These are phyloP conservation scores for Polydrusus tereticollis DNA, from an alignment of 2,888 invertebrate species.

Conservation along the genomic window DNA sequence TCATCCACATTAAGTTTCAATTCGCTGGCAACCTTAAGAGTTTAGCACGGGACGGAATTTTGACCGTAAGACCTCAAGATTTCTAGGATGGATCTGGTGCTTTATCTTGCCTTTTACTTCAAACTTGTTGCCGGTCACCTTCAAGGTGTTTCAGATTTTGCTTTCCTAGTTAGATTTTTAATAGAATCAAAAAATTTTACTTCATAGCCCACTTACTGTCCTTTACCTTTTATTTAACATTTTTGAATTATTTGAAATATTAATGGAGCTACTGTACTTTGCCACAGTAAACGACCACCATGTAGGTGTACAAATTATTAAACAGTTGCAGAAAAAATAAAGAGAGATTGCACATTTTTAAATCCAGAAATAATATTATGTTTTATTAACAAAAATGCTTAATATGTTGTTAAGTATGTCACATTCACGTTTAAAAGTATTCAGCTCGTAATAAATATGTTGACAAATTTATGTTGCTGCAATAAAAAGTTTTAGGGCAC, in stretches of 20 bases:
- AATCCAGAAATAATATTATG: no score
- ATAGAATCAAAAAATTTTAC: no score
- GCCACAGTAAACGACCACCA: no score
- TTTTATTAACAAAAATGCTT: no score
- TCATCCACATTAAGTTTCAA: constrained; percentile 54
- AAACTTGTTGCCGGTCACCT: constrained; percentile 74
- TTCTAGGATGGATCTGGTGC: constrained; percentile 71
- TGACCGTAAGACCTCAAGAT: constrained; percentile 72
- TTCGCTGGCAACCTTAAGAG: constrained; percentile 66
- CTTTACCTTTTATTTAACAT: no score
- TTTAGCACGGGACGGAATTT: constrained; percentile 70
- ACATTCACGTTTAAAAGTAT: background rate
- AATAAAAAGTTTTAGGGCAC: background rate
- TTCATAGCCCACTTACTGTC: no score
- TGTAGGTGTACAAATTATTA: no score
- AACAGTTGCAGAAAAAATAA: no score
- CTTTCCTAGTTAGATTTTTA: constrained; percentile 72
- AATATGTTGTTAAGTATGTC: background rate
- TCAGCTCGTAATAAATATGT: background rate
- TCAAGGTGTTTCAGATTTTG: constrained; percentile 73
- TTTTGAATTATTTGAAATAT: no score
- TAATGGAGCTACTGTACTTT: no score
- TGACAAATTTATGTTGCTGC: background rate
- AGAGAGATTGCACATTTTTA: no score
- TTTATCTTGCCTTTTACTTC: constrained; percentile 73